Percentiles rank a stretch among this genome's conserved stretches.
Conservation (phyloP, 1,140 invertebrate genomes). For the Tribolium castaneum region DNA sequence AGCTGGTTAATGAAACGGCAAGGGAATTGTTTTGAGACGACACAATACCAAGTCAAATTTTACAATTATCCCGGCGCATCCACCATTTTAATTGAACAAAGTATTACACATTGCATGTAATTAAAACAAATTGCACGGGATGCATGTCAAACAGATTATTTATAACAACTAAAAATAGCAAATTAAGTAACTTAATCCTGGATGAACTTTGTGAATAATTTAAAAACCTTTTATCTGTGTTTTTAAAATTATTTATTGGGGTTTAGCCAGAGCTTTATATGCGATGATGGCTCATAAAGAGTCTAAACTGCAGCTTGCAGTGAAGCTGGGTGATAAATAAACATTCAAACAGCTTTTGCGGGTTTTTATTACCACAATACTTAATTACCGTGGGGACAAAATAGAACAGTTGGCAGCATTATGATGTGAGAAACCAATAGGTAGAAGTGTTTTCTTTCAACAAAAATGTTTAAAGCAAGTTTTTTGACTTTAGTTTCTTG, state of each 20-base stretch:
- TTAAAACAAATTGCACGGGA: not conserved
- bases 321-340: not conserved
- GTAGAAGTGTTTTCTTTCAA: too few relatives aligned
- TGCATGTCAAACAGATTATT: too few relatives aligned
- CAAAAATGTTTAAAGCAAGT: too few relatives aligned
- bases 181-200: not conserved
- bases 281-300: not conserved
- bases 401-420: too few relatives aligned
- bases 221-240: not conserved
- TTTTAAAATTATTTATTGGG: not conserved
- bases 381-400: not conserved
- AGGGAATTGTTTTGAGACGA: not conserved
- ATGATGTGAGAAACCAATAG: too few relatives aligned
- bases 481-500: too few relatives aligned
- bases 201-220: not conserved
- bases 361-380: not conserved
- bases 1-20: not conserved
- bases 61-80: not conserved
- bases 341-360: not conserved
- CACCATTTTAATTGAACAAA: not conserved
- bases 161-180: not conserved
- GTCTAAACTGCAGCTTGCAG: not conserved
- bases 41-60: too few relatives aligned
- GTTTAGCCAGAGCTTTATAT: not conserved
- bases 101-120: not conserved